Percentiles rank a stretch among this genome's conserved stretches.
Evolutionary conservation across 2,888 invertebrate genomes (phyloP).

Genomic region (Trissolcus brochymenae): DNA sequence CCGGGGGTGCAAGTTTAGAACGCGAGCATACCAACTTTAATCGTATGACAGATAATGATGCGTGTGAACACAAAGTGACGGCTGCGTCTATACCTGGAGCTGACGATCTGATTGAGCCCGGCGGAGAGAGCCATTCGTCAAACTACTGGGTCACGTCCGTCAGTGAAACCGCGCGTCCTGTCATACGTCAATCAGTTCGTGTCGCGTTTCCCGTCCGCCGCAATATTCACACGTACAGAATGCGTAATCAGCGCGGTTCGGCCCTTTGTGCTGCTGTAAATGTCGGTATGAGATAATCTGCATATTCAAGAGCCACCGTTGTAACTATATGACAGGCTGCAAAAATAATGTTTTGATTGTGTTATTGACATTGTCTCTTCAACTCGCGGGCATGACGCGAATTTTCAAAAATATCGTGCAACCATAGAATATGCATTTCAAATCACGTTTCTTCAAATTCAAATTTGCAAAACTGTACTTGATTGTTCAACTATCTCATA

Average conservation of each 20-base stretch:
- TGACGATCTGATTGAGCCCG: conserved; percentile 46
- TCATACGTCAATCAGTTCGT: conserved; percentile 69
- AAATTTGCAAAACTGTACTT: too few relatives aligned
- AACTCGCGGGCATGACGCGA: too few relatives aligned
- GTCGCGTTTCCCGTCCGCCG: conserved; percentile 66
- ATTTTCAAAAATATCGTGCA: not conserved
- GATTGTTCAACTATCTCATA: too few relatives aligned
- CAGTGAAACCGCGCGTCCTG: conserved; percentile 65
- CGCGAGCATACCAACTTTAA: conserved; percentile 31
- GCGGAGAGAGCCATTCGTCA: conserved; percentile 71
- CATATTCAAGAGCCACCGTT: conserved; percentile 46
- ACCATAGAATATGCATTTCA: not conserved
- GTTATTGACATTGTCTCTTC: conserved; percentile 33
- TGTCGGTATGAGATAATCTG: conserved; percentile 37
- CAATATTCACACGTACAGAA: conserved; percentile 60
- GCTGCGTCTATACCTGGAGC: conserved; percentile 40
- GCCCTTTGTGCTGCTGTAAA: conserved; percentile 56
- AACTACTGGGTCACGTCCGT: conserved; percentile 68
- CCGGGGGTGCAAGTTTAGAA: conserved; percentile 18
- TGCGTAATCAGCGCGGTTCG: conserved; percentile 64
- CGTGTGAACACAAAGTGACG: conserved; percentile 43
- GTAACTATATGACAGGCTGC: conserved; percentile 44
- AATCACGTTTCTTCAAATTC: not conserved
- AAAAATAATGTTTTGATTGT: conserved; percentile 56
- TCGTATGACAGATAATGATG: conserved; percentile 55